A percentile compares a stretch with the other conserved stretches of the same genome.
Evolutionary conservation across 2,888 invertebrate genomes (phyloP).

Genomic region (Apotomis capreana): DNA sequence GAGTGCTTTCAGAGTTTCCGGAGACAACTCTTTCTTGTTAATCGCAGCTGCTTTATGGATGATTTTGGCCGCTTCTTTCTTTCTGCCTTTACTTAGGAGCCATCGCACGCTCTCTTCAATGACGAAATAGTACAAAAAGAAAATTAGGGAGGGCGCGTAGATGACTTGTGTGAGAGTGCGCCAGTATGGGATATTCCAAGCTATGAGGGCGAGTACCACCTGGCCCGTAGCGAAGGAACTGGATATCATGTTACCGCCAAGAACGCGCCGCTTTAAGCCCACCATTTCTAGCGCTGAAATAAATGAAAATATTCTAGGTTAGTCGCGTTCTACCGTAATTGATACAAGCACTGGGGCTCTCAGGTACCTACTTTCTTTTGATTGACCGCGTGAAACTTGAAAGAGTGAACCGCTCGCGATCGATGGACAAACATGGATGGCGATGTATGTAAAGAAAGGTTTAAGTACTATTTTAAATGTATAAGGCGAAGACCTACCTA

Average conservation of each 20-base stretch:
- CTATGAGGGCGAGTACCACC: constrained; percentile 83
- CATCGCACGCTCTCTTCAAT: constrained; percentile 87
- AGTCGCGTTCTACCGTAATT: constrained; percentile 2
- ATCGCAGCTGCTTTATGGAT: constrained; percentile 77
- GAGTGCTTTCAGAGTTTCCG: constrained; percentile 59
- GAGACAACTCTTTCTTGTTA: constrained; percentile 70
- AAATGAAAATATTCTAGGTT: neutral
- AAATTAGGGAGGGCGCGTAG: constrained; percentile 85
- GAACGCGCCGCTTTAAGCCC: constrained; percentile 85
- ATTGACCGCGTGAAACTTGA: too few species aligned
- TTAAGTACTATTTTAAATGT: too few species aligned
- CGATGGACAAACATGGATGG: too few species aligned
- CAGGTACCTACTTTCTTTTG: too few species aligned
- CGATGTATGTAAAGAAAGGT: too few species aligned
- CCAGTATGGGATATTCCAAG: constrained; percentile 87
- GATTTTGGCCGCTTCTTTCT: constrained; percentile 77
- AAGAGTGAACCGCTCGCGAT: too few species aligned
- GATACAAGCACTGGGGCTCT: too few species aligned
- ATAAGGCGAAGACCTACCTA: too few species aligned
- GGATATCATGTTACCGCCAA: constrained; percentile 86
- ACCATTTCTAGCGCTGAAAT: constrained; percentile 87
- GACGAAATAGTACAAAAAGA: constrained; percentile 84
- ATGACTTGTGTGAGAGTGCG: constrained; percentile 83
- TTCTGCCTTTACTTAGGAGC: constrained; percentile 85
- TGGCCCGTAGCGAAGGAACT: constrained; percentile 87